Evolutionary conservation across 2,888 invertebrate species (phyloP).

Genomic region (Thysanoteuthis rhombus): DNA sequence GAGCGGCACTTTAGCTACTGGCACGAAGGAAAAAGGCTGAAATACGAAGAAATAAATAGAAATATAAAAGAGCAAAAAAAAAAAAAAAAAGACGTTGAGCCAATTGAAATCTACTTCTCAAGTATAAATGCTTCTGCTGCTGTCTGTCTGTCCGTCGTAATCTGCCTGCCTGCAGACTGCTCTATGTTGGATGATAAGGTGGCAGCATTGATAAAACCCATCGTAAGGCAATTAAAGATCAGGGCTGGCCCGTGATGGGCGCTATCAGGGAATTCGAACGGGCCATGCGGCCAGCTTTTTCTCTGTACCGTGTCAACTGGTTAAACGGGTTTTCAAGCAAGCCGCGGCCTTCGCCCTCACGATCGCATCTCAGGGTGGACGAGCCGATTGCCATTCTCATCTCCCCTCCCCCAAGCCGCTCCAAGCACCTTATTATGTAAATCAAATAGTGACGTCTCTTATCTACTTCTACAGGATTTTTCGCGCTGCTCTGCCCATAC

Average conservation of each 20-base stretch:
- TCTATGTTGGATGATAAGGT: neutral
- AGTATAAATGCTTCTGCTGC: neutral
- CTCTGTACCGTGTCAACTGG: neutral
- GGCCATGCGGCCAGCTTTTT: neutral
- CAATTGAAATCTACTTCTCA: no score
- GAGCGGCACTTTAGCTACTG: no score
- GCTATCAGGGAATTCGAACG: neutral
- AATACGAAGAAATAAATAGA: no score
- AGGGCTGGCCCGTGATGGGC: neutral
- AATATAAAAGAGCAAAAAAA: no score
- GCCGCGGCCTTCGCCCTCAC: neutral
- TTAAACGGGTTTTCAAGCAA: neutral
- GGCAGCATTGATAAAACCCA: neutral
- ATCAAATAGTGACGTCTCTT: neutral
- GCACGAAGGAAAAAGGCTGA: no score
- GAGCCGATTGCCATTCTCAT: neutral
- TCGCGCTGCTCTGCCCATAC: neutral
- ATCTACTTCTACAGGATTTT: neutral
- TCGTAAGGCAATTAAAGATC: neutral
- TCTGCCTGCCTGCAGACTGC: neutral
- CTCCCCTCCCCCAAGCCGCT: neutral
- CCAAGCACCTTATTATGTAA: slow-evolving; percentile 12
- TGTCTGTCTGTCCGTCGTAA: neutral
- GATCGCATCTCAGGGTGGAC: neutral
- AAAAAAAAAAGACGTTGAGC: no score